These are phyloP conservation scores for Caiman crocodilus DNA, from an alignment of 2,797 vertebrate genomes.

Conservation along the genomic window DNA sequence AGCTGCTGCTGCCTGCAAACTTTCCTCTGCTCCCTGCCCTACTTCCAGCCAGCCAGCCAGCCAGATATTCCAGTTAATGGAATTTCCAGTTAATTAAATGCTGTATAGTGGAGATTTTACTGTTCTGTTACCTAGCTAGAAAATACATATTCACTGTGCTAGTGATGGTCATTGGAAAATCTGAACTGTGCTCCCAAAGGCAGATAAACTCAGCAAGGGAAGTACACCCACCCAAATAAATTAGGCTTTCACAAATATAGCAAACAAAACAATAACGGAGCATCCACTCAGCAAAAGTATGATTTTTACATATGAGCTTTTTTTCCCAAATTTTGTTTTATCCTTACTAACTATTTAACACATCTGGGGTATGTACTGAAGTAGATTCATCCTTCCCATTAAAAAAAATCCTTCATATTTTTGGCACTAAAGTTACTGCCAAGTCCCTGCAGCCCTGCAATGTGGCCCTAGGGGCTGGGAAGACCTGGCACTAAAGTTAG, in stretches of 20 bases:
- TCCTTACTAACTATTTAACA: not conserved
- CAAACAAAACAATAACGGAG: not conserved
- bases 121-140: not conserved
- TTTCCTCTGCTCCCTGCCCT: too few relatives aligned
- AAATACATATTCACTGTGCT: not conserved
- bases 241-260: not conserved
- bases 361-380: not conserved
- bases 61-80: not conserved
- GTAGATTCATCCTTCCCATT: not conserved
- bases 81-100: too few relatives aligned
- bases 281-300: not conserved
- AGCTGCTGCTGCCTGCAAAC: too few relatives aligned
- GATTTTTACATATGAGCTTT: not conserved
- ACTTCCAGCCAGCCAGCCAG: too few relatives aligned
- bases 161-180: not conserved
- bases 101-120: not conserved
- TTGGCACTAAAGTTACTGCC: too few relatives aligned
- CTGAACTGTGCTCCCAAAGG: slow-evolving; percentile 16
- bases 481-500: too few relatives aligned
- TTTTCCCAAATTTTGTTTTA: not conserved
- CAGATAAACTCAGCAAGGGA: not conserved
- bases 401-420: not conserved
- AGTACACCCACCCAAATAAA: not conserved
- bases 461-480: too few relatives aligned
- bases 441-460: too few relatives aligned